phyloP scores from a whole-genome alignment of 1,140 invertebrate species.

The Drosophila ogumai region DNA sequence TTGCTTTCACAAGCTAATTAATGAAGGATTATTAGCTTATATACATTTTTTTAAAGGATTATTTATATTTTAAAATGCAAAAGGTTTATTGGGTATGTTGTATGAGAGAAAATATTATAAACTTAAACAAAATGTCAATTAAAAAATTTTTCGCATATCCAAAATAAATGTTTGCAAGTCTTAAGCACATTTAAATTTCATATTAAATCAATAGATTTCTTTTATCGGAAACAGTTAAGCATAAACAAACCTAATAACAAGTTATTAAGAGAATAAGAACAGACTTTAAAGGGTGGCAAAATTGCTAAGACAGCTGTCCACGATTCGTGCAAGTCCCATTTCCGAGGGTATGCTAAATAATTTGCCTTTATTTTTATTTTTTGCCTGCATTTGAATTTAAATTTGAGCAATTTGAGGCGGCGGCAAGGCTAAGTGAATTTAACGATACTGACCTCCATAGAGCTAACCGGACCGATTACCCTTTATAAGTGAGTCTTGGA shows the following conservation, averaged over 20 bases:
- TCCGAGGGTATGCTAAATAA: constrained; percentile 21
- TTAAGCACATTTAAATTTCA: background rate
- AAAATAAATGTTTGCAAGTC: background rate
- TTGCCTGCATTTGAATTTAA: constrained; percentile 44
- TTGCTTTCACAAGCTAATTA: background rate
- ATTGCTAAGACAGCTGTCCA: background rate
- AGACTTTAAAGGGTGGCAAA: background rate
- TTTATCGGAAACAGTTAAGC: background rate
- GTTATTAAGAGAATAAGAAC: background rate
- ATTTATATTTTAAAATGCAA: background rate
- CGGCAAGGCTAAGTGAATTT: constrained; percentile 37
- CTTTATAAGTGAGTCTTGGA: constrained; percentile 15
- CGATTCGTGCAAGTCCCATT: background rate
- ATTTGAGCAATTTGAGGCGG: constrained; percentile 35
- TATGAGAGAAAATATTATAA: background rate
- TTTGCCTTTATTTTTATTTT: constrained; percentile 3
- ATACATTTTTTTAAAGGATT: background rate
- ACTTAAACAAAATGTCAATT: no score
- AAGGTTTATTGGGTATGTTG: background rate
- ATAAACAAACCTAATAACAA: background rate
- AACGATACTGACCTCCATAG: constrained; percentile 45
- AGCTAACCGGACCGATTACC: constrained; percentile 38
- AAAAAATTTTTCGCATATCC: no score
- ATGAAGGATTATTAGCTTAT: no score
- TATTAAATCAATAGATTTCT: background rate